These are phyloP conservation scores for Limnephilus rhombicus DNA, from an alignment of 2,888 invertebrate species.

Conservation along the genomic window DNA sequence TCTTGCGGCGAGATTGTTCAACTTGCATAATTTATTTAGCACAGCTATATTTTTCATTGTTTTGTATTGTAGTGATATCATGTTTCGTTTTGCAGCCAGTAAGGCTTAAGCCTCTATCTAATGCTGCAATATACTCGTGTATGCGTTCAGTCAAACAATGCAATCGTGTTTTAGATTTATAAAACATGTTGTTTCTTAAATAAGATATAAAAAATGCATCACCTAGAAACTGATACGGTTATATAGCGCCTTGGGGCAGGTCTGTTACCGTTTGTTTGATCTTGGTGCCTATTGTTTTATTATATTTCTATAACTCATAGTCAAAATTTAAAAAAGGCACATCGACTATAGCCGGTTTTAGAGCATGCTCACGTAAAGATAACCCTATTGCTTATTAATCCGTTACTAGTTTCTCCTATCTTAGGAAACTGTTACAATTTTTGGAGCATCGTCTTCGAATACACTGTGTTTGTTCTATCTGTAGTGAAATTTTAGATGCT, in stretches of 20 bases:
- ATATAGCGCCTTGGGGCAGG: not conserved
- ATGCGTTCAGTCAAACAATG: not conserved
- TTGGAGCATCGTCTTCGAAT: not conserved
- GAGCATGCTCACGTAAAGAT: no score
- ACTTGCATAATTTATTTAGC: not conserved
- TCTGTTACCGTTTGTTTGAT: not conserved
- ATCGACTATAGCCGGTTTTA: not conserved
- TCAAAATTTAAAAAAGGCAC: not conserved
- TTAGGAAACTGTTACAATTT: not conserved
- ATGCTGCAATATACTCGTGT: not conserved
- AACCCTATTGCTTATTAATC: not conserved
- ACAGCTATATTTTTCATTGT: not conserved
- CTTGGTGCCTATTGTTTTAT: not conserved
- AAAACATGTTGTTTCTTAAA: not conserved
- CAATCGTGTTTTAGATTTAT: not conserved
- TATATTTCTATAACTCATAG: not conserved
- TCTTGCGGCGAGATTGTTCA: not conserved
- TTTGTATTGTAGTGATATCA: not conserved
- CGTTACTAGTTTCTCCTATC: not conserved
- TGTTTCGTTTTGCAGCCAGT: not conserved
- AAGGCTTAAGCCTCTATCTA: not conserved
- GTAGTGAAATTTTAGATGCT: no score
- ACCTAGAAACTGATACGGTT: not conserved
- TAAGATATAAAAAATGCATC: not conserved
- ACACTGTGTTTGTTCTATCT: not conserved